Base-by-base conservation (phyloP, 2,797 vertebrate species). In the Pristis pectinata region DNA sequence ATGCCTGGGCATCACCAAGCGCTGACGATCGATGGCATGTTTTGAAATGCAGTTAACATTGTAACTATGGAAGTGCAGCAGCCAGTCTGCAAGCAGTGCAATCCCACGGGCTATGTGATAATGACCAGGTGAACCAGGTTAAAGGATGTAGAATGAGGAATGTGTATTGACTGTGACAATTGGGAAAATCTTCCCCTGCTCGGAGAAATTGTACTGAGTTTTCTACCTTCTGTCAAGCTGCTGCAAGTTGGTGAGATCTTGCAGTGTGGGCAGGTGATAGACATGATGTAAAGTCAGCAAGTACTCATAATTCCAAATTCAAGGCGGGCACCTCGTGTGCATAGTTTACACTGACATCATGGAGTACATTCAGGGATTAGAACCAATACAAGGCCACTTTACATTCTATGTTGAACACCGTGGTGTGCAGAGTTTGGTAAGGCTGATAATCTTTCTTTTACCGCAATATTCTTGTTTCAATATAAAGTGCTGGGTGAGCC, bases 291-390 rank as follows among this genome's bases (percentile, higher is more conserved):
- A 67, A 64, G 7, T 67, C 59, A 91, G 34, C 87, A 67, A 67
- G n/a, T 67, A 91, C 56, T 89, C 82, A 85, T 53, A 85, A 34
- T 56, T 85, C 85, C 56, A 89, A 89, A 56, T 89, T 89, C 8
- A 34, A 7, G 30, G 34, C n/a, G 34, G 53, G 61, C 49, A 85
- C 82, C 49, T 56, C 27, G 44, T 85, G 82, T 10, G 22, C 44
- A 56, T 85, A 22, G 10, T 85, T 85, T 53, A 0, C 85, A 64
- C 85, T 89, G 85, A 89, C 56, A 64, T 89, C 56, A 89, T 89
- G 56, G 59, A n/a, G 27, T 56, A 56, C 59, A 0, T 85, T 53
- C 24, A 56, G 34, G 56, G 85, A 34, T n/a, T 0, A 13, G 85
- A 37, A 59, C 30, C 30, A 59, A 30, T 61, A 19, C 0, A 59